Evolutionary conservation across 53 echinoderm and acorn worm genomes (phyloP), one percentile per base, ranked within the genome.

Genomic region (Paracentrotus lividus): DNA sequence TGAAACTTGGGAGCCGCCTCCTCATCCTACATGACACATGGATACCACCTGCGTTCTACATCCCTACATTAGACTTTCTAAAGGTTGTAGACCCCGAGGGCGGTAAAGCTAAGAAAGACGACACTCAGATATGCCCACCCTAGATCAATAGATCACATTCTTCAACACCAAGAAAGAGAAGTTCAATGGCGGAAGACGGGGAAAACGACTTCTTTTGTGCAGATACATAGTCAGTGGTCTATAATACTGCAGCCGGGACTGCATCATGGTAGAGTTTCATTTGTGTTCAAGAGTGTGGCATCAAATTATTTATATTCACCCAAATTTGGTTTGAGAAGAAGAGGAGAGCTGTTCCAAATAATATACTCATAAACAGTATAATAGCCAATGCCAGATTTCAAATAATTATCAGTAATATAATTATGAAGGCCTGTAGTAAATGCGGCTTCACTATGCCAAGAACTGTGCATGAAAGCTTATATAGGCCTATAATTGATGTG

Each of bases 121-220:
- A 81, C 81, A 81, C 81, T 81, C 81, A 45, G 81, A 81, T 81
- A 44, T 81, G 47, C 49, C 81, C 81, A 81, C 81, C 81, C 47
- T 81, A 81, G 81, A 81, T 81, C 81, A 81, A 81, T 81, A 81
- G 81, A 45, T 76, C 76, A 76, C 76, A 76, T 42, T 76, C 42
- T 76, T 18, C n/a, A 76, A 76, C 42, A 76, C 26, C 36, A 72
- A 72, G 18, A 40, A 3, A 10, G 44, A 47, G 45, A 81, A 81
- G 81, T 81, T 47, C 81, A 81, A 47, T 47, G 49, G 15, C 1
- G 40, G 40, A 40, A 72, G 72, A 40, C 72, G 36, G 40, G 5
- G 72, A 20, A 72, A 21, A 5, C 67, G 4, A 72, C 72, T 21
- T 69, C 72, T 69, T 10, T 31, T 72, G 40, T 72, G 20, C 38